Conservation (phyloP, 2,888 invertebrate genomes). For the Hemicrepidius hirtus region DNA sequence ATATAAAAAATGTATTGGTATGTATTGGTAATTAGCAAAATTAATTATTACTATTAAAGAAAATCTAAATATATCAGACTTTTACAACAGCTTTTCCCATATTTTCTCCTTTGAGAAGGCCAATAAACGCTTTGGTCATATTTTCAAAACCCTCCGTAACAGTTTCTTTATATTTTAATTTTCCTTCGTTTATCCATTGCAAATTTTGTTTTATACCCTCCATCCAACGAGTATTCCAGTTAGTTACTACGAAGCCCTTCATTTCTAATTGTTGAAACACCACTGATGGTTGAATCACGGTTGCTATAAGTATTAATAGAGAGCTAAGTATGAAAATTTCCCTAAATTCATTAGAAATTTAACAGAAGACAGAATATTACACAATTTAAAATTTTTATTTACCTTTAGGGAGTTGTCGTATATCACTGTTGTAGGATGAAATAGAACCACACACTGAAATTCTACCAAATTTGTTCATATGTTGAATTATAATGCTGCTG, state of each 20-base stretch:
- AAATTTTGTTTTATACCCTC: slow-evolving; percentile 79
- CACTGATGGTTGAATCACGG: slow-evolving; percentile 75
- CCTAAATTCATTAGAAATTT: no score
- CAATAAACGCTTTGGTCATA: slow-evolving; percentile 81
- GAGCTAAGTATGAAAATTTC: neutral
- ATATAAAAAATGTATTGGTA: no score
- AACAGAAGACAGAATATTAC: no score
- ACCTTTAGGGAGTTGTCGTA: slow-evolving; percentile 52
- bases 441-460: slow-evolving; percentile 82
- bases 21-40: no score
- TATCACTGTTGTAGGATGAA: slow-evolving; percentile 76
- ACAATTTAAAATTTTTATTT: no score
- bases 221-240: slow-evolving; percentile 79
- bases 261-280: slow-evolving; percentile 77
- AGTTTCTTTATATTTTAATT: slow-evolving; percentile 81
- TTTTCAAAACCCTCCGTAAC: slow-evolving; percentile 83
- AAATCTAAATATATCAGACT: no score
- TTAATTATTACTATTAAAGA: no score
- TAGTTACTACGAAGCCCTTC: slow-evolving; percentile 76
- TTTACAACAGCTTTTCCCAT: slow-evolving; percentile 83
- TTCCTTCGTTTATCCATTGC: slow-evolving; percentile 79
- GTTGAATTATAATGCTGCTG: slow-evolving; percentile 75
- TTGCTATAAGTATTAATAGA: slow-evolving; percentile 62
- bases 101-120: slow-evolving; percentile 78
- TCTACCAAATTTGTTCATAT: slow-evolving; percentile 79